Conservation (phyloP, 2,797 vertebrate species). For the Monodelphis domestica region DNA sequence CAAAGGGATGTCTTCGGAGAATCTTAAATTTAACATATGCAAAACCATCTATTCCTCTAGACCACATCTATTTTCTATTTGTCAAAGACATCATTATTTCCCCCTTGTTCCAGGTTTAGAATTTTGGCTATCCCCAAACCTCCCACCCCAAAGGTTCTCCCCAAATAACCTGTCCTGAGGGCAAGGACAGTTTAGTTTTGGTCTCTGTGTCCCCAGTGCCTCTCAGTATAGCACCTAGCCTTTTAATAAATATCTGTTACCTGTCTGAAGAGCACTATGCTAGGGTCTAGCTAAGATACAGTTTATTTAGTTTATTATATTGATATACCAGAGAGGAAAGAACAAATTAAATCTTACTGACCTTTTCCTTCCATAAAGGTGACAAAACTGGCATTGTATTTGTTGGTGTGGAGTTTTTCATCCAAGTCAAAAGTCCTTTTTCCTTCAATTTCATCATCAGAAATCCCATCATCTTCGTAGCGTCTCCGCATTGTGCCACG, state of each 20-base stretch:
- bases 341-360: constrained; percentile 81
- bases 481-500: constrained; percentile 94
- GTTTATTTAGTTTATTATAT: neutral
- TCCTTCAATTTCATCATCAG: constrained; percentile 98
- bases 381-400: constrained; percentile 93
- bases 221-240: neutral
- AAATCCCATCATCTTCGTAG: constrained; percentile 98
- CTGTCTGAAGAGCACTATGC: neutral
- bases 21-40: neutral
- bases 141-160: no score
- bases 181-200: neutral
- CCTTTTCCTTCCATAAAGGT: constrained; percentile 98
- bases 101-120: neutral
- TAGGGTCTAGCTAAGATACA: neutral
- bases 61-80: neutral
- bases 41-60: neutral
- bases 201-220: neutral
- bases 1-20: neutral
- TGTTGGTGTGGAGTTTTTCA: constrained; percentile 92
- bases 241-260: neutral
- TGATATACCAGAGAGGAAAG: neutral
- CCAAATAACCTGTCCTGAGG: neutral
- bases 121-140: no score
- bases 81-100: neutral
- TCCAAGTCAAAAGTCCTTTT: constrained; percentile 96